Evolutionary conservation across 2,888 invertebrate species (phyloP).

Genomic region (Andrena marginata): DNA sequence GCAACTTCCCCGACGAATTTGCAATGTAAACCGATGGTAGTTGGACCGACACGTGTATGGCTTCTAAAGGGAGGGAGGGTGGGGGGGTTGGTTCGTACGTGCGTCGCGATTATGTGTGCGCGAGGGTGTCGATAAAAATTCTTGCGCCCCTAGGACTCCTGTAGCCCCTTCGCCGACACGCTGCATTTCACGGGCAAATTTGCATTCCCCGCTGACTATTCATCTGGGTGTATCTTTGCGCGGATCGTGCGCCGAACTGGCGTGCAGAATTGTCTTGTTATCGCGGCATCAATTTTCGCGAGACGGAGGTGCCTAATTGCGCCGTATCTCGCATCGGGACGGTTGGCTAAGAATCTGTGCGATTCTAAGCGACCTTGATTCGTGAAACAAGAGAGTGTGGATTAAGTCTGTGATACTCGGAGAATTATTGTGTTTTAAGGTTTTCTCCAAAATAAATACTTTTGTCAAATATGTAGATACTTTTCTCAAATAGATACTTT

Average conservation of each 20-base stretch:
- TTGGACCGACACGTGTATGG: slow-evolving; percentile 73
- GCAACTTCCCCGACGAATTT: slow-evolving; percentile 79
- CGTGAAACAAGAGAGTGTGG: no score
- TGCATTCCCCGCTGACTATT: no score
- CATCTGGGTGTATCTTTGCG: no score
- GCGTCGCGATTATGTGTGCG: slow-evolving; percentile 6
- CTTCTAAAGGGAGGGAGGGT: slow-evolving; percentile 25
- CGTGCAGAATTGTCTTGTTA: background rate
- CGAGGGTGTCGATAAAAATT: slow-evolving; percentile 17
- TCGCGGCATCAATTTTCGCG: background rate
- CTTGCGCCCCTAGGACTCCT: background rate
- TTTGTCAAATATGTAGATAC: no score
- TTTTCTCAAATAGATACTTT: no score
- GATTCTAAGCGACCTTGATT: no score
- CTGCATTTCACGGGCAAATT: background rate
- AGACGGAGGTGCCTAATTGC: slow-evolving; percentile 9
- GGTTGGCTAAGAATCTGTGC: background rate
- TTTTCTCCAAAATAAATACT: no score
- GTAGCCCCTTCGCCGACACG: background rate
- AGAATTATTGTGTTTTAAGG: no score
- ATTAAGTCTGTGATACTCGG: no score
- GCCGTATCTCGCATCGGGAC: background rate
- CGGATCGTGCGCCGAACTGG: no score
- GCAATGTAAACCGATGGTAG: slow-evolving; percentile 80
- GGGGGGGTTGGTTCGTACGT: slow-evolving; percentile 24